These are phyloP conservation scores for Altica lythri DNA, from an alignment of 2,888 invertebrate species.

Conservation along the genomic window DNA sequence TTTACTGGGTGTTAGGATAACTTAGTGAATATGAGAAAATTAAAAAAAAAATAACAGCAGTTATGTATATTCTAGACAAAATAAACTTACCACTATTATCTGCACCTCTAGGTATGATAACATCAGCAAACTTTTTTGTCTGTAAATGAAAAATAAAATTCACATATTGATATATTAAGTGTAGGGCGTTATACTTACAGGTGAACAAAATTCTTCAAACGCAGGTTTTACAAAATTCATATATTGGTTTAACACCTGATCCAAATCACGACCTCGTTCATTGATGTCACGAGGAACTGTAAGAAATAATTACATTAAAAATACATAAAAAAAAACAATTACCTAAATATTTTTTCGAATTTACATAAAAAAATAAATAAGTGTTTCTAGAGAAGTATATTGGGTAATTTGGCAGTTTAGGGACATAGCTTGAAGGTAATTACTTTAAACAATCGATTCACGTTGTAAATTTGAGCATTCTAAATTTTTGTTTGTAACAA, in stretches of 20 bases:
- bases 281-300: constrained; percentile 94
- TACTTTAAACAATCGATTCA: no score
- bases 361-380: no score
- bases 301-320: constrained; percentile 46
- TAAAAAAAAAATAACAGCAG: neutral
- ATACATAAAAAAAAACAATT: no score
- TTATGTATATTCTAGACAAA: no score
- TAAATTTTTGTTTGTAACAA: no score
- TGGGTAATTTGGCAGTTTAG: no score
- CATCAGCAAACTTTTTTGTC: constrained; percentile 99
- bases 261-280: constrained; percentile 91
- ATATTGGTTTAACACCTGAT: constrained; percentile 94
- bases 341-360: no score
- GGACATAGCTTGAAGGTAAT: no score
- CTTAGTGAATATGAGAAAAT: neutral
- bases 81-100: constrained; percentile 88
- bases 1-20: no score
- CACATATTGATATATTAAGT: neutral
- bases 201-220: constrained; percentile 98
- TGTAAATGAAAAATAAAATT: constrained; percentile 58
- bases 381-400: no score
- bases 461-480: no score
- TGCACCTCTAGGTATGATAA: constrained; percentile 97
- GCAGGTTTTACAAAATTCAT: constrained; percentile 99
- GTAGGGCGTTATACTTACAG: constrained; percentile 65